phyloP scores from a whole-genome alignment of 2,113 vertebrate species.

The Athene cunicularia region DNA sequence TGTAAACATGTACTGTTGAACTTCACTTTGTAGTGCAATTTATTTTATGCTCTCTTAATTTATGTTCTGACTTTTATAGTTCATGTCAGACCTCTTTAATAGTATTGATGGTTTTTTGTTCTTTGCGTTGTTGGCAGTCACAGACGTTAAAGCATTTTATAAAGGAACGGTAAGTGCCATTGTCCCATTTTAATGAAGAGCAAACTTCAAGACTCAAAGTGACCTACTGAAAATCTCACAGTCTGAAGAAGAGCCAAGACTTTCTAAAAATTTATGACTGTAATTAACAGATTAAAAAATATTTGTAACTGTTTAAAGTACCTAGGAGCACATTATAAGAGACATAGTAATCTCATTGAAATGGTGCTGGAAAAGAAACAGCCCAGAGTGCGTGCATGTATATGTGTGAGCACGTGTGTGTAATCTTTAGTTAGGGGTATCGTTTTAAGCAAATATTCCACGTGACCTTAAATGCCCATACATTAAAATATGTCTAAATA shows the following conservation, averaged over 20 bases:
- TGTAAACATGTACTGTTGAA: not conserved
- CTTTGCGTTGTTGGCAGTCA: not conserved
- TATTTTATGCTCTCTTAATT: not conserved
- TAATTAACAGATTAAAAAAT: not conserved
- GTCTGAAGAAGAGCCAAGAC: not conserved
- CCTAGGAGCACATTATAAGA: not conserved
- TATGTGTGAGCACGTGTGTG: not conserved
- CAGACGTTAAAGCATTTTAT: not conserved
- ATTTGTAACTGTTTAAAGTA: not conserved
- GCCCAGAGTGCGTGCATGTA: not conserved
- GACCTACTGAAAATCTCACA: not conserved
- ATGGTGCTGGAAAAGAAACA: not conserved
- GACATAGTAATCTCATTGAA: not conserved
- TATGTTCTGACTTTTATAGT: not conserved
- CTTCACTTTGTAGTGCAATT: not conserved
- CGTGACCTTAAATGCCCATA: not conserved
- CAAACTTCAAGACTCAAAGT: not conserved
- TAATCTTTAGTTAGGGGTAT: not conserved
- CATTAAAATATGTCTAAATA: fast-evolving
- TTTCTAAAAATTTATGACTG: not conserved
- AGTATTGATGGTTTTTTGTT: not conserved
- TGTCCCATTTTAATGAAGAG: not conserved
- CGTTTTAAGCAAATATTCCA: not conserved
- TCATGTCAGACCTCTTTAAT: not conserved
- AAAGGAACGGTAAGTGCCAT: not conserved